Conservation (phyloP, 2,113 vertebrate species). For the Petrocephalus microphthalmus region DNA sequence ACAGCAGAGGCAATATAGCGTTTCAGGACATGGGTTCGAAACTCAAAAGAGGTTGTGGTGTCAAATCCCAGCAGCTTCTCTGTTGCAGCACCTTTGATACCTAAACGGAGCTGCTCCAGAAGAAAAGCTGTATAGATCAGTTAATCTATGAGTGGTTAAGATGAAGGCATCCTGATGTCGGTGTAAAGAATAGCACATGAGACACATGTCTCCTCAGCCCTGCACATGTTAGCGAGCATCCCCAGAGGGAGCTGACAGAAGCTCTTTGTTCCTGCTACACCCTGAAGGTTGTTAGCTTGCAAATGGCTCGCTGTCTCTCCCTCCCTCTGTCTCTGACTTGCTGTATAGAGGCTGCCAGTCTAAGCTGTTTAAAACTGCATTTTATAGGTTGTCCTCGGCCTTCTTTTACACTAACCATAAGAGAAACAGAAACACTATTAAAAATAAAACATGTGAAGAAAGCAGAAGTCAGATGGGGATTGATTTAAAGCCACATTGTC, state of each 20-base stretch:
- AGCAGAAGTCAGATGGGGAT: not conserved
- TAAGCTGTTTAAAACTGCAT: constrained; percentile 10
- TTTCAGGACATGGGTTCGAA: not conserved
- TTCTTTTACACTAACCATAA: not conserved
- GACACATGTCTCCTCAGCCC: not conserved
- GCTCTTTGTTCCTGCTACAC: not conserved
- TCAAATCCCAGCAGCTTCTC: not conserved
- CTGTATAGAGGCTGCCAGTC: not conserved
- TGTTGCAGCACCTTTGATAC: not conserved
- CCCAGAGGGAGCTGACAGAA: not conserved
- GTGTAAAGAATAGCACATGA: not conserved
- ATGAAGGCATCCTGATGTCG: not conserved
- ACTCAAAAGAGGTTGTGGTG: not conserved
- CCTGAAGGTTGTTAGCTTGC: not conserved
- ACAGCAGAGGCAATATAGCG: not conserved
- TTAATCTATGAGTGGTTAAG: not conserved
- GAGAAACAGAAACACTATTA: constrained; percentile 9
- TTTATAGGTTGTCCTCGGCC: constrained; percentile 10
- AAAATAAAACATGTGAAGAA: constrained; percentile 8
- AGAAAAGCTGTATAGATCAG: not conserved
- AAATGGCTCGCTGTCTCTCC: not conserved
- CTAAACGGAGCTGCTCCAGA: not conserved
- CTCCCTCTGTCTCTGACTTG: no score
- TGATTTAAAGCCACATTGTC: not conserved
- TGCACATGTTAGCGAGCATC: not conserved